Conservation (phyloP, 2,113 vertebrate genomes). For the Steatornis caripensis region DNA sequence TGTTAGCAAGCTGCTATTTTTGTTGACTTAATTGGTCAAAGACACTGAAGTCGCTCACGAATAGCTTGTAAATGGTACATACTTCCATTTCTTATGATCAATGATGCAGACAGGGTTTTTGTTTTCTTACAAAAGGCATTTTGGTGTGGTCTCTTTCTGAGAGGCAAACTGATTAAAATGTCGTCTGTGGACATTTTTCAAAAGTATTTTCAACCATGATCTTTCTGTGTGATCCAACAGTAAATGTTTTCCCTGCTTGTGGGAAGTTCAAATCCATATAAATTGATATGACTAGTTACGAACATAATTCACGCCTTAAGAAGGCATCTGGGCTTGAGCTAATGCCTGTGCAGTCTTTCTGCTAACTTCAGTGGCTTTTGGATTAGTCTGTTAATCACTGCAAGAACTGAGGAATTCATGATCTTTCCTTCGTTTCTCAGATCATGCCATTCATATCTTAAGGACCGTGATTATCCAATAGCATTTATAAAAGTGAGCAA, state of each 20-base stretch:
- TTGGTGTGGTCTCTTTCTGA: background rate
- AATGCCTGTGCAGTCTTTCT: background rate
- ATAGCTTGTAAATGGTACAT: background rate
- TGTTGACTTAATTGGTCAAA: background rate
- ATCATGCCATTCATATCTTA: background rate
- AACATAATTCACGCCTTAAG: background rate
- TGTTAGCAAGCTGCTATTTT: background rate
- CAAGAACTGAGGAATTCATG: background rate
- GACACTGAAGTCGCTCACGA: background rate
- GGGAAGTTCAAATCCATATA: background rate
- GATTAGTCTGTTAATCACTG: background rate
- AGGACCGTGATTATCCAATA: background rate
- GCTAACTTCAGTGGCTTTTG: background rate
- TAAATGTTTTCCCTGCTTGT: background rate
- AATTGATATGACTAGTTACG: background rate
- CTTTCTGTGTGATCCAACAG: background rate
- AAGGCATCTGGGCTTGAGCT: background rate
- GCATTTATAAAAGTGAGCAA: background rate
- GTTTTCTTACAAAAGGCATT: background rate
- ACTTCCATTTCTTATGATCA: background rate
- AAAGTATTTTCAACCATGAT: background rate
- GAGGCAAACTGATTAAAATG: background rate
- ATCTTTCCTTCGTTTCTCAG: background rate
- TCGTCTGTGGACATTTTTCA: background rate
- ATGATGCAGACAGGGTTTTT: background rate